Evolutionary conservation across 2,113 vertebrate species (phyloP), one percentile per base, ranked within the genome.

Genomic region (Phylloscopus whistleri): DNA sequence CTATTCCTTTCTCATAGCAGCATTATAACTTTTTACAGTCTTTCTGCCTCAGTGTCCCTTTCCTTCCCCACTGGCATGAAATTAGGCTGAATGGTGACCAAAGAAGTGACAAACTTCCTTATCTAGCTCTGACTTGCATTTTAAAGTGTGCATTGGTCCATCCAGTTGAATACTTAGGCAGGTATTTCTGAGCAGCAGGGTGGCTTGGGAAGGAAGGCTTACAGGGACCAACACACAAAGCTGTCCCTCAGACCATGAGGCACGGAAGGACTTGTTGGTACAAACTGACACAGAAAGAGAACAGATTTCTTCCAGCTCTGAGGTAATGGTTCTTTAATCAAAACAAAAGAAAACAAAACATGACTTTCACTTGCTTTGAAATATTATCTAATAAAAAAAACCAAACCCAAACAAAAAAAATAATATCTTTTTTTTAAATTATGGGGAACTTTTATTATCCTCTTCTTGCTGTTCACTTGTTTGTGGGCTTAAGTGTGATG

Each of bases 221-320:
- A 5, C 9, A 69, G 39, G 84, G 28, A 80, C 28, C 35, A 84
- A 76, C 80, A 17, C n/a, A 59, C 44, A 69, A 15, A 35, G 55
- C 17, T 70, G 22, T 84, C 39, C 58, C 31, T 59, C 24, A 59
- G 62, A 87, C 55, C 74, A 56, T 17, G 21, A 77, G 78, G 66
- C 28, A 85, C 48, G 22, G 44, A 82, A 86, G n/a, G 37, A 63
- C 26, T 59, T 72, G 87, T 43, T 72, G 51, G 68, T 90, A 89
- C 55, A 48, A 72, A 82, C 26, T 37, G 33, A 24, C 59, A 66
- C 46, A 68, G 33, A 95, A 90, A 92, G 46, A 82, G 69, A 33
- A 63, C 35, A 62, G 56, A 19, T 89, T 94, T 96, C 60, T 97
- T 96, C 74, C 43, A 87, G 22, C 35, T 81, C 74, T 96, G 80